Evolutionary conservation across 2,797 vertebrate species (phyloP).

Genomic region (Sebastes steindachneri): DNA sequence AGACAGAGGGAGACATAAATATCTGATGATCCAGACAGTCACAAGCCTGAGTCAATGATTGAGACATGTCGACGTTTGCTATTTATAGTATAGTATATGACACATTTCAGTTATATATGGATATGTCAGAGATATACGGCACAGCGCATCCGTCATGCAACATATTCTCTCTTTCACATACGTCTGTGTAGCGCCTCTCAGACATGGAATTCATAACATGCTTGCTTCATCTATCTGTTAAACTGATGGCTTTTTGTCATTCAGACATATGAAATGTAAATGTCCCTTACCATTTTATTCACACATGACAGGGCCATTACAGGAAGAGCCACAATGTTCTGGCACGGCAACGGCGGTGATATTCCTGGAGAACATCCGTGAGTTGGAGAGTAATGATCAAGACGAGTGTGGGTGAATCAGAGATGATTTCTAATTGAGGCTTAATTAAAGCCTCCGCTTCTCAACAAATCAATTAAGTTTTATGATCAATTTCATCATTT

Average conservation of each 20-base stretch:
- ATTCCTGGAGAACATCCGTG: not conserved
- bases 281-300: not conserved
- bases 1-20: not conserved
- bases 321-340: not conserved
- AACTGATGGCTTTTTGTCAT: not conserved
- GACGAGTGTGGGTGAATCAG: constrained; percentile 1
- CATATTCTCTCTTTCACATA: not conserved
- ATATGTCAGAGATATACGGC: not conserved
- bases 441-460: not conserved
- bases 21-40: not conserved
- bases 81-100: not conserved
- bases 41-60: not conserved
- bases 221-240: not conserved
- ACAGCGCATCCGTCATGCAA: not conserved
- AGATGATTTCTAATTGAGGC: constrained; percentile 21
- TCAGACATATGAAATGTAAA: not conserved
- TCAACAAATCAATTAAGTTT: not conserved
- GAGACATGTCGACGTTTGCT: not conserved
- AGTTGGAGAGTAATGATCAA: not conserved
- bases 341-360: not conserved
- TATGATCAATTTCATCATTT: not conserved
- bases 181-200: not conserved
- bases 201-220: not conserved
- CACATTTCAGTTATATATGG: constrained; percentile 7
- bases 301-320: not conserved